Base-by-base conservation (phyloP, 1,140 invertebrate species). In the Stegodyphus mimosarum region DNA sequence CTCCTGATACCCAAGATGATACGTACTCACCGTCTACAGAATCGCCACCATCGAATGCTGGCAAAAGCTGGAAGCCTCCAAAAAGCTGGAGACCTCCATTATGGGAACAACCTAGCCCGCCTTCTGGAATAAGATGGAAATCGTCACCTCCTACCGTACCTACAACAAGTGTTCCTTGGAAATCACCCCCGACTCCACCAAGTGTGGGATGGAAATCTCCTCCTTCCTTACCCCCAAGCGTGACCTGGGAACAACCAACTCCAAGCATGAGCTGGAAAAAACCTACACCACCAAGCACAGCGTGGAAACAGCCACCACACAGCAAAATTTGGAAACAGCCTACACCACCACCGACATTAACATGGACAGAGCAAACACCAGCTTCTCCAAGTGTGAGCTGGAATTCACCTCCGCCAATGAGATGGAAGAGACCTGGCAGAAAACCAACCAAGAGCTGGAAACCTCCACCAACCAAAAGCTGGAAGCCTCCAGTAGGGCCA, bases 391-490 rank as follows among this genome's bases (percentile, higher is more conserved):
- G 15, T 17, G 50, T 73, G 48, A 81, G 67, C 48, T 73, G 79
- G 71, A 81, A 81, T 6, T 55, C 79, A 50, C 77, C 77, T 53
- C 77, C 77, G 0, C 51, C 66, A 50, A 81, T 73, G 79, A 72
- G 66, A 73, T 81, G 79, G 79, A 73, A 73, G 18, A 81, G 73
- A 10, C 78, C 78, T 60, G 79, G 79, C 50, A 15, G 51, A 6
- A 71, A 50, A 63, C 67, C 67, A 53, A 50, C 18, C 2, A 81
- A 81, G n/a, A 81, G 78, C 53, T 81, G 78, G 78, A 72, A 51
- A 60, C 81, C 81, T 63, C 60, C 51, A 3, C 71, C 80, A 7
- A 76, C 73, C 18, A 84, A 84, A 84, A 84, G 81, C 52, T 84
- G 81, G 81, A 84, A 70, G 55, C 81, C 81, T 52, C 71, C 81